Conservation (phyloP, 2,888 invertebrate genomes). For the Synanthedon formicaeformis region DNA sequence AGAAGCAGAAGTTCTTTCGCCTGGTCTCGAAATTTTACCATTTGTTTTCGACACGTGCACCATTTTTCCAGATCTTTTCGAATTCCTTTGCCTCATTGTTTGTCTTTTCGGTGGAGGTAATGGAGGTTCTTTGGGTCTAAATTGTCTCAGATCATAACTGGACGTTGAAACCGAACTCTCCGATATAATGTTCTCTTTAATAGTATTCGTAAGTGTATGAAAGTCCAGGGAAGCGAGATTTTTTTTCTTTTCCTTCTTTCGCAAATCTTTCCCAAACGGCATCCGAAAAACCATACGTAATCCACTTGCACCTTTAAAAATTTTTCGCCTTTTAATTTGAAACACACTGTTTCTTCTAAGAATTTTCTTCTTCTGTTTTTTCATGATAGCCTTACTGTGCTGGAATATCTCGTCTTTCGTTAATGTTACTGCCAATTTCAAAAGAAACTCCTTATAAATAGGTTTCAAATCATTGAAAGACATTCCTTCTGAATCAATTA, state of each 20-base stretch:
- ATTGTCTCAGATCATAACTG: slow-evolving; percentile 73
- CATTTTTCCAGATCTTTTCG: slow-evolving; percentile 51
- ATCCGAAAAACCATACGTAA: slow-evolving; percentile 75
- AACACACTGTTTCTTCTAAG: slow-evolving; percentile 67
- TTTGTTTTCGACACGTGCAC: slow-evolving; percentile 51
- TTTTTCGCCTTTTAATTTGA: slow-evolving; percentile 70
- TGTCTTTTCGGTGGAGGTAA: slow-evolving; percentile 52
- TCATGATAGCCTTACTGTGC: slow-evolving; percentile 90
- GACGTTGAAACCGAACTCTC: slow-evolving; percentile 74
- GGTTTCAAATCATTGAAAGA: slow-evolving; percentile 93
- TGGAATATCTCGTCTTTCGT: slow-evolving; percentile 94
- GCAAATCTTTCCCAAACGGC: slow-evolving; percentile 61
- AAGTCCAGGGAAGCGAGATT: slow-evolving; percentile 27
- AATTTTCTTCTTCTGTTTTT: slow-evolving; percentile 81
- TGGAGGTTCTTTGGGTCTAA: slow-evolving; percentile 67
- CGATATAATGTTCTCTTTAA: slow-evolving; percentile 44
- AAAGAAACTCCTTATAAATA: slow-evolving; percentile 88
- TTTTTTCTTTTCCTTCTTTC: slow-evolving; percentile 39
- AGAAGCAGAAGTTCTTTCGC: slow-evolving; percentile 72
- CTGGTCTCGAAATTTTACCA: slow-evolving; percentile 61
- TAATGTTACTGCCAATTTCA: slow-evolving; percentile 87
- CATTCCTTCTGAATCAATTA: slow-evolving; percentile 93
- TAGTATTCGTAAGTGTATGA: slow-evolving; percentile 16
- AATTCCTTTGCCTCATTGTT: slow-evolving; percentile 46
- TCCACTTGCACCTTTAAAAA: slow-evolving; percentile 71